Conservation (phyloP, 2,888 invertebrate genomes). For the Creontiades dilutus region DNA sequence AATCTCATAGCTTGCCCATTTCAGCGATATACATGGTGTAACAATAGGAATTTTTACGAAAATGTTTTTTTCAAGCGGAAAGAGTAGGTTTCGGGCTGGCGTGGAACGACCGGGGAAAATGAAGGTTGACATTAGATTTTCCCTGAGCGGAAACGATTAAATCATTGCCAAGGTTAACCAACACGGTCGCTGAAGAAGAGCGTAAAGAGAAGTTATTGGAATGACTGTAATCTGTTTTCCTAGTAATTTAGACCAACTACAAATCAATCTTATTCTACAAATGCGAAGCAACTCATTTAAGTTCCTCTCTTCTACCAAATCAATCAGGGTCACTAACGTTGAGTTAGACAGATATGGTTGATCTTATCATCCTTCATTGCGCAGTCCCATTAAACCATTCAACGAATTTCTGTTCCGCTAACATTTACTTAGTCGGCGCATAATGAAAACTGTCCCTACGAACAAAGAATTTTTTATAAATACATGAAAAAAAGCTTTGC, state of each 20-base stretch:
- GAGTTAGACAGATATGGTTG: background rate
- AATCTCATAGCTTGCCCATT: background rate
- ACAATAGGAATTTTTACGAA: background rate
- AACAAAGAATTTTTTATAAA: background rate
- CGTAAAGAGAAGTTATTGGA: background rate
- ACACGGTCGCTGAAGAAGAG: background rate
- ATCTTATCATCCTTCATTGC: too few species aligned
- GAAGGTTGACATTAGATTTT: constrained; percentile 39
- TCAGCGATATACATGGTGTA: background rate
- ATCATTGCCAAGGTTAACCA: constrained; percentile 1
- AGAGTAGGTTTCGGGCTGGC: background rate
- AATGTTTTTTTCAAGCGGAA: background rate
- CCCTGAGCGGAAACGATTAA: constrained; percentile 18
- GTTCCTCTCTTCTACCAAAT: background rate
- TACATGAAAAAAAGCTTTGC: background rate
- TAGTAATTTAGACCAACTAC: background rate
- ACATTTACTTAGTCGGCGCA: background rate
- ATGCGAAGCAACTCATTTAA: too few species aligned
- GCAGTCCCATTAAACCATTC: background rate
- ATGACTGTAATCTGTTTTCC: background rate
- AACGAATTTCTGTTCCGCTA: background rate
- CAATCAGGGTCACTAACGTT: background rate
- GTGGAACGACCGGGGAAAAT: constrained; percentile 2
- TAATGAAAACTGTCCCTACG: background rate
- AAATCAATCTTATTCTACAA: too few species aligned